These are phyloP conservation scores for Myrmophylax atrothorax DNA, from an alignment of 2,113 vertebrate genomes.

Conservation along the genomic window DNA sequence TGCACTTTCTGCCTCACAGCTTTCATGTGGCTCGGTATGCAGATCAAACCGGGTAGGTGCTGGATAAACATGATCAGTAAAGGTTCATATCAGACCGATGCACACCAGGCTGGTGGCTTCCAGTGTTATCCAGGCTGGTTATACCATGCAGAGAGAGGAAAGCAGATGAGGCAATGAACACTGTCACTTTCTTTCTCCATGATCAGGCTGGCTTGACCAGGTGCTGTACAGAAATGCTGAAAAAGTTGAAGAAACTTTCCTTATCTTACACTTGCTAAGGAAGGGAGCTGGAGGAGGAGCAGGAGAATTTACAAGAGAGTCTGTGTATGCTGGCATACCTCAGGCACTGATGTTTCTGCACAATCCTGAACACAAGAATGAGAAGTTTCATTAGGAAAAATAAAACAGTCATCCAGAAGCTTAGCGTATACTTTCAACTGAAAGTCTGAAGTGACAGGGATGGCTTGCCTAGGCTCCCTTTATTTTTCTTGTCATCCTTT, in stretches of 20 bases:
- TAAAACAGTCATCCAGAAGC: background rate
- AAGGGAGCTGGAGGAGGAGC: background rate
- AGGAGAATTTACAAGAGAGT: background rate
- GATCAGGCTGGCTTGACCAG: constrained; percentile 7
- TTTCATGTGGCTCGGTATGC: constrained; percentile 18
- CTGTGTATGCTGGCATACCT: background rate
- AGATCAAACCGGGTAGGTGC: constrained; percentile 38
- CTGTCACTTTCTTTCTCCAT: background rate
- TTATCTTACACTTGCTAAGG: background rate
- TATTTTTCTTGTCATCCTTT: background rate
- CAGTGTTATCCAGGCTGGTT: constrained; percentile 34
- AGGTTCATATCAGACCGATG: constrained; percentile 29
- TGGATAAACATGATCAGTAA: constrained; percentile 50
- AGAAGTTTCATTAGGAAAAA: background rate
- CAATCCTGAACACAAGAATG: background rate
- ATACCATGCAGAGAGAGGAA: constrained; percentile 35
- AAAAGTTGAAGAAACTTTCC: constrained; percentile 45
- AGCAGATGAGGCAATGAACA: constrained; percentile 17
- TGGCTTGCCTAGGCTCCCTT: background rate
- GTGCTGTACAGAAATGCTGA: background rate
- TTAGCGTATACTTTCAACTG: background rate
- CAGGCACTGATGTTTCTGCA: background rate
- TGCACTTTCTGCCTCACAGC: constrained; percentile 65
- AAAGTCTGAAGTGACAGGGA: background rate
- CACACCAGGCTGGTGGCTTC: constrained; percentile 38